A percentile compares a stretch with the other conserved stretches of the same genome.
phyloP scores from a whole-genome alignment of 2,113 vertebrate genomes.

The Hassar affinis region DNA sequence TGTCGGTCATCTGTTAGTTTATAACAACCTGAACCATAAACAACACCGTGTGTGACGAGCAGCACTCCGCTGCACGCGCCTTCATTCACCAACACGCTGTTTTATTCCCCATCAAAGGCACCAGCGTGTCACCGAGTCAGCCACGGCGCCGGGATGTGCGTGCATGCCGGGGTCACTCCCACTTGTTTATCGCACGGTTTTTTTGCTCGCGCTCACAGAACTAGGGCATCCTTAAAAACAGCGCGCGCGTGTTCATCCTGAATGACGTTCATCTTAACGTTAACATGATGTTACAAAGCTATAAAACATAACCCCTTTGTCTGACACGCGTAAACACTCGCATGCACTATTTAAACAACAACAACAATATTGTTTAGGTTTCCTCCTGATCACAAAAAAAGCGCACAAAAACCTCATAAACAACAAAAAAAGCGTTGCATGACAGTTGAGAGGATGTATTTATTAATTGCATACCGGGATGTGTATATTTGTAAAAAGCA shows the following conservation, averaged over 20 bases:
- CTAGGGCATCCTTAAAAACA: slow-evolving; percentile 34
- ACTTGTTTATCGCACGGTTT: slow-evolving; percentile 35
- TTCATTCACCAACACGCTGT: not conserved
- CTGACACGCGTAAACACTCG: not conserved
- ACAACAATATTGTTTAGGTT: not conserved
- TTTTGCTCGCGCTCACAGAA: slow-evolving; percentile 27
- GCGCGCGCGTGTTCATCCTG: not conserved
- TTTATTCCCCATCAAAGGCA: not conserved
- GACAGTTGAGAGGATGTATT: not conserved
- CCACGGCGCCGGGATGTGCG: not conserved
- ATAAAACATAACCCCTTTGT: too few relatives aligned
- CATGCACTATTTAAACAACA: not conserved
- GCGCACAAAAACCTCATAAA: too few relatives aligned
- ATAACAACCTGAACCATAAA: not conserved
- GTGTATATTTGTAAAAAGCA: not conserved
- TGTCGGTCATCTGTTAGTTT: not conserved
- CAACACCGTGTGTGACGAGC: not conserved
- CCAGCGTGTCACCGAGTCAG: slow-evolving; percentile 1
- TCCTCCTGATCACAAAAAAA: not conserved
- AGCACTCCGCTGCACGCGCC: not conserved
- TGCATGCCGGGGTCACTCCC: slow-evolving; percentile 36
- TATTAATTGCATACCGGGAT: not conserved
- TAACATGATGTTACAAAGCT: not conserved
- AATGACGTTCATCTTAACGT: not conserved
- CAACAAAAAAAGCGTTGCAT: not conserved